These are phyloP conservation scores for Bicyclus anynana DNA, from an alignment of 1,140 invertebrate species.

Conservation along the genomic window DNA sequence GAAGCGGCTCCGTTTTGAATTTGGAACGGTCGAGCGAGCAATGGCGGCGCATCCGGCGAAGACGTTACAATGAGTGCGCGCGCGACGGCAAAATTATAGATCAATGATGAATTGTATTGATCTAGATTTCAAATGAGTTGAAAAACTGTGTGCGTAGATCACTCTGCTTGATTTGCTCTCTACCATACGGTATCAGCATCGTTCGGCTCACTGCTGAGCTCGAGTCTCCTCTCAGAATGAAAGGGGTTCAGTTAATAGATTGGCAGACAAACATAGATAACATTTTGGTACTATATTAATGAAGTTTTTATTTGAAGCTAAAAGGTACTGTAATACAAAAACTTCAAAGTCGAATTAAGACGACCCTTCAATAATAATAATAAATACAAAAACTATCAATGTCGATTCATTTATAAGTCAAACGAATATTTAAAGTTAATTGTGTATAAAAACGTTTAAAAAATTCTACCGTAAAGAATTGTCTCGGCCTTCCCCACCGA, in stretches of 20 bases:
- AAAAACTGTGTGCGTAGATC: not conserved
- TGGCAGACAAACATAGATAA: too few relatives aligned
- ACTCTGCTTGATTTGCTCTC: not conserved
- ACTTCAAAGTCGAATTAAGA: not conserved
- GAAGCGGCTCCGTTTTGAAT: slow-evolving; percentile 74
- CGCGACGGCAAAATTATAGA: slow-evolving; percentile 33
- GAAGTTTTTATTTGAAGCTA: too few relatives aligned
- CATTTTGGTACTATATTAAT: too few relatives aligned
- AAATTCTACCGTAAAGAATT: slow-evolving; percentile 33
- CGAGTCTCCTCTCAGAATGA: too few relatives aligned
- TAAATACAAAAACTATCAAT: slow-evolving; percentile 14
- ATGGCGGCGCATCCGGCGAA: slow-evolving; percentile 73
- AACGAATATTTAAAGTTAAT: not conserved
- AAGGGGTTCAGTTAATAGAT: too few relatives aligned
- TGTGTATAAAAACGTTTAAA: slow-evolving; percentile 13
- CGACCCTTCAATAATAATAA: not conserved
- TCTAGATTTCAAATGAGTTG: slow-evolving; percentile 33
- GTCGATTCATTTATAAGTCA: slow-evolving; percentile 18
- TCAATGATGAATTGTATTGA: slow-evolving; percentile 25
- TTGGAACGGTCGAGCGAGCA: slow-evolving; percentile 74
- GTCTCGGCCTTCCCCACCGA: slow-evolving; percentile 31
- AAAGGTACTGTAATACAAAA: too few relatives aligned
- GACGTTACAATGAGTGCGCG: slow-evolving; percentile 70
- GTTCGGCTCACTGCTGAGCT: too few relatives aligned
- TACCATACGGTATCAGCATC: too few relatives aligned